A percentile compares a stretch with the other conserved stretches of the same genome.
Conservation (phyloP, 2,888 invertebrate genomes). For the Dynastes grantii region DNA sequence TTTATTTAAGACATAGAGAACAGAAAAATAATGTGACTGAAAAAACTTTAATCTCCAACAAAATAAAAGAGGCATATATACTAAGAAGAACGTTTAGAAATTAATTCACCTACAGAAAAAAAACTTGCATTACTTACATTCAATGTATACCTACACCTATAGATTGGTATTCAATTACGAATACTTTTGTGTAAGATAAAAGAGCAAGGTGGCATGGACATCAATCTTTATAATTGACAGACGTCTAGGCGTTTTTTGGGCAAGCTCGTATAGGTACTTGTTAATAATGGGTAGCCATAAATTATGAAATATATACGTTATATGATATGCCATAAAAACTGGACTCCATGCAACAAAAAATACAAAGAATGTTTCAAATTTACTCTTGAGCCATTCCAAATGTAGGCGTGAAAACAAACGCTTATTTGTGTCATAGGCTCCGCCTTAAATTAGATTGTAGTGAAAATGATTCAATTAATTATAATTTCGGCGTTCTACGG, state of each 20-base stretch:
- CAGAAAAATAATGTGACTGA: not conserved
- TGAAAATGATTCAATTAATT: too few relatives aligned
- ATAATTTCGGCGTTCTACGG: too few relatives aligned
- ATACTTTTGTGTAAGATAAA: not conserved
- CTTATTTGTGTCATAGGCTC: not conserved
- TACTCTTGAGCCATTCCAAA: not conserved
- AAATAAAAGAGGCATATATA: not conserved
- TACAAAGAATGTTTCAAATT: not conserved
- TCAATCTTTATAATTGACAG: conserved; percentile 38
- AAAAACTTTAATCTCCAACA: not conserved
- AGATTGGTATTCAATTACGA: not conserved
- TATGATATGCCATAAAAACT: not conserved
- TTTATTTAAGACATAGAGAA: not conserved
- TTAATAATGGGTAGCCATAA: conserved; percentile 22
- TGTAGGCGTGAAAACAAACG: conserved; percentile 6
- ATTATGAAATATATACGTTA: conserved; percentile 21
- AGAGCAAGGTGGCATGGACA: conserved; percentile 7
- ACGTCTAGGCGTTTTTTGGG: conserved; percentile 23
- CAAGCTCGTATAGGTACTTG: conserved; percentile 16
- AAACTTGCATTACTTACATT: not conserved
- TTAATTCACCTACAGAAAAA: not conserved
- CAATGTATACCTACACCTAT: not conserved
- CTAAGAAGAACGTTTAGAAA: not conserved
- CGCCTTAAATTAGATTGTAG: too few relatives aligned
- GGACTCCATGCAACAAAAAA: not conserved